Evolutionary conservation across 2,888 invertebrate species (phyloP), one percentile per base, ranked within the genome.

Genomic region (Oxyscelio sp.): DNA sequence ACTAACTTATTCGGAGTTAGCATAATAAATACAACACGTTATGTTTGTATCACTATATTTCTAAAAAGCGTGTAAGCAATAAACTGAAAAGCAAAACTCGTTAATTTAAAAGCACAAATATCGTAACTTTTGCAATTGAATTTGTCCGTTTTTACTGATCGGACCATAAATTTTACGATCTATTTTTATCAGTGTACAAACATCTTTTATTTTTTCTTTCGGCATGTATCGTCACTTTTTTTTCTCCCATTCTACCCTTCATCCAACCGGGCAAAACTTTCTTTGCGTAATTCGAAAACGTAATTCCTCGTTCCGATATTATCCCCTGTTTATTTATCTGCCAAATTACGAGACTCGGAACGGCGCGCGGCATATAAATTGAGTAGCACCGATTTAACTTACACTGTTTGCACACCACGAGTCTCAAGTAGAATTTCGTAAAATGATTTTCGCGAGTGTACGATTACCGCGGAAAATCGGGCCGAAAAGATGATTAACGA

Each of bases 301-400:
- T 43, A 45, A 45, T 66, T 50, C 40, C 77, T n/a, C 58, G 17
- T 68, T 24, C 59, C 52, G 52, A 59, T 70, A 63, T 71, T 63
- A 73, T 80, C 61, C 81, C 43, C 40, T 74, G 80, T 68, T 81
- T 73, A 81, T 81, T 66, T 81, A 54, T 66, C 66, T 61, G 80
- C 59, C 66, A 70, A 75, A 75, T 75, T 68, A 81, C 81, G 66
- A 48, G 56, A 45, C 78, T 54, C 63, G 34, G 52, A 56, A 56
- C 68, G 34, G 70, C 43, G 56, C 59, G 50, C 61, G 52, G 59
- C 73, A 54, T 73, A 59, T 43, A 70, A 70, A 68, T 70, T 61
- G 54, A 54, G 52, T 45, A 27, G 50, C 59, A 27, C 58, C 59
- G 77, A 78, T 77, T 68, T 59, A 4, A 4, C 59, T 52, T 27